A percentile compares a stretch with the other conserved stretches of the same genome.
Evolutionary conservation across 1,140 invertebrate genomes (phyloP).

Genomic region (Trichoplusia ni): DNA sequence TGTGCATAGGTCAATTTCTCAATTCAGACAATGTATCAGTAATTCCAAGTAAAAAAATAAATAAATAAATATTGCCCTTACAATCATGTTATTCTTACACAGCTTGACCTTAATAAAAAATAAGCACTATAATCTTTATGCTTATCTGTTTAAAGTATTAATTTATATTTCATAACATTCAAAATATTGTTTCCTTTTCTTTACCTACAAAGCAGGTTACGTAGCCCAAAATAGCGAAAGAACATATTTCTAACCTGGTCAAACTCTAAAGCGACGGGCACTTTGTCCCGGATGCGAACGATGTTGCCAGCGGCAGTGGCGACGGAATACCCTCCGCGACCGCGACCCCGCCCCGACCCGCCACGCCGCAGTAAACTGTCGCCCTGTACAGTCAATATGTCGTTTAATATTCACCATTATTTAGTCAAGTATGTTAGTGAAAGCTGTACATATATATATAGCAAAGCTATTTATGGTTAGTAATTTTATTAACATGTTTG

Average conservation of each 20-base stretch:
- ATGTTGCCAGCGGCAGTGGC: conserved; percentile 62
- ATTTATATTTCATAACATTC: too few relatives aligned
- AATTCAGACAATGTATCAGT: too few relatives aligned
- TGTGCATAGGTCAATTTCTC: too few relatives aligned
- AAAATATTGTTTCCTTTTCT: too few relatives aligned
- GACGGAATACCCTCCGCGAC: conserved; percentile 53
- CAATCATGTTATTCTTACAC: too few relatives aligned
- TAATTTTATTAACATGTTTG: neutral
- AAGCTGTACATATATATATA: neutral
- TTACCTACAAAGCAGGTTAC: too few relatives aligned
- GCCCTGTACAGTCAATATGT: conserved; percentile 42
- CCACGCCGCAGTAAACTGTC: conserved; percentile 68
- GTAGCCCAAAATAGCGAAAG: too few relatives aligned
- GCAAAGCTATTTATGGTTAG: neutral
- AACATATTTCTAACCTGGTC: conserved; percentile 52
- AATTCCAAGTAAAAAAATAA: too few relatives aligned
- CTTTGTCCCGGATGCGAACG: conserved; percentile 63
- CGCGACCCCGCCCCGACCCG: conserved; percentile 56
- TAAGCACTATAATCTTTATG: too few relatives aligned
- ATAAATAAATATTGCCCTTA: too few relatives aligned
- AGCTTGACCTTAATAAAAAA: too few relatives aligned
- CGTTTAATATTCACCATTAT: neutral
- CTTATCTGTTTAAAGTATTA: too few relatives aligned
- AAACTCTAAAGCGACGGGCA: conserved; percentile 51
- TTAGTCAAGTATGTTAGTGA: neutral